Conservation (phyloP, 2,113 vertebrate species). For the Cnemophilus loriae region DNA sequence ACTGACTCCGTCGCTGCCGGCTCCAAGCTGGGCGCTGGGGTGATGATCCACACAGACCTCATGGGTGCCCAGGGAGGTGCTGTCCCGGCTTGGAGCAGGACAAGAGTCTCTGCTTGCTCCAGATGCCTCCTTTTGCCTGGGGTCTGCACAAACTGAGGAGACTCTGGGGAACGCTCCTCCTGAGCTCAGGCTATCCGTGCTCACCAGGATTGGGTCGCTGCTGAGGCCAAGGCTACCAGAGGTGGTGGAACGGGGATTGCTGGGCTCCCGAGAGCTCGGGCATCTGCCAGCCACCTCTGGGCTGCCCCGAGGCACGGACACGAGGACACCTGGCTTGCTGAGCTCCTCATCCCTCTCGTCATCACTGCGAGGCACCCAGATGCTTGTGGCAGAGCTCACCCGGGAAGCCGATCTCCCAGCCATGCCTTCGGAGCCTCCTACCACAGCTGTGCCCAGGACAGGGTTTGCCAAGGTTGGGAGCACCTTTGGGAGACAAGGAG, state of each 20-base stretch:
- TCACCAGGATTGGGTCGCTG: neutral
- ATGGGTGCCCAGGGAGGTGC: neutral
- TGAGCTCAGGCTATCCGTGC: neutral
- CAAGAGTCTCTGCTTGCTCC: neutral
- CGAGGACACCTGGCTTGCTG: neutral
- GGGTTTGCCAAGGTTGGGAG: accelerated
- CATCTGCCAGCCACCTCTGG: accelerated
- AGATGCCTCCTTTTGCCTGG: neutral
- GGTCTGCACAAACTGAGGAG: accelerated
- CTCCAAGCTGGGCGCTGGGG: neutral
- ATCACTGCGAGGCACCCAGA: accelerated
- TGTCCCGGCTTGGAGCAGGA: neutral
- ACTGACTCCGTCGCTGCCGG: accelerated
- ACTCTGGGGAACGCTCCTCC: neutral
- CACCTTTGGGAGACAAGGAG: conserved; percentile 28
- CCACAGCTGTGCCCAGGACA: neutral
- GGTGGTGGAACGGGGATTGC: accelerated
- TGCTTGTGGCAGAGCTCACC: neutral
- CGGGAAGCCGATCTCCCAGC: accelerated
- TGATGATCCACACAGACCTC: neutral
- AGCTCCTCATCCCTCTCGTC: neutral
- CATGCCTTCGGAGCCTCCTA: accelerated
- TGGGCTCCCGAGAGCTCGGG: accelerated
- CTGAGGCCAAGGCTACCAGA: neutral
- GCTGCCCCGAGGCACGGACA: accelerated